Evolutionary conservation across 2,797 vertebrate species (phyloP), one percentile per base, ranked within the genome.

Genomic region (Selene dorsalis): DNA sequence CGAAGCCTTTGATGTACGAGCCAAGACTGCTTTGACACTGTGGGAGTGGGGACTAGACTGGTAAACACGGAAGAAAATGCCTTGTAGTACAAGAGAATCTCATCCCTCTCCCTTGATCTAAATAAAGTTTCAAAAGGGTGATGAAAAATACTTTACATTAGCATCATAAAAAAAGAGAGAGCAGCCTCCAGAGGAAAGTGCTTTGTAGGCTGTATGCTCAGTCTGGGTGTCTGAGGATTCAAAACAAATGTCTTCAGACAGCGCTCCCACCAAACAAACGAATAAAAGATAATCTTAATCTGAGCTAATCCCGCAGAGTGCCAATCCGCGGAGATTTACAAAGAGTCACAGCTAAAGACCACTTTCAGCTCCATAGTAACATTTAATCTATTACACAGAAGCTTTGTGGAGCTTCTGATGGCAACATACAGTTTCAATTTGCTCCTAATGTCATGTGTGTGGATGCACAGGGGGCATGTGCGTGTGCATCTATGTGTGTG

Each of bases 221-320:
- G 81, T 82, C 72, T 67, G 69, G 30, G 13, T 24, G 67, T 89
- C 77, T 84, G 75, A 78, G 68, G 77, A 80, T 39, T 91, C 75
- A 80, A 67, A 85, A 73, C 62, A 69, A 85, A 79, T 32, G 41
- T 84, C 83, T 85, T 84, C 75, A 84, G 77, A 87, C 61, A 17
- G 60, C 6, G 24, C 45, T 77, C 55, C 75, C 73, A 53, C 75
- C 68, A 87, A 87, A 89, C 88, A 86, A 87, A 91, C 74, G 26
- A 88, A 91, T 84, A 73, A 88, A 86, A 87, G 52, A 91, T 89
- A 65, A 90, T 87, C 73, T 70, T 87, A 79, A 89, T 91, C 77
- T 76, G 32, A 84, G 83, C 80, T 91, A 87, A 92, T 91, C 92
- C 88, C 20, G 16, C 83, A 30, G 60, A n/a, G 55, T 73, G 68